Evolutionary conservation across 2,113 vertebrate genomes (phyloP), one percentile per base, ranked within the genome.

Genomic region (Rhipidura dahli): DNA sequence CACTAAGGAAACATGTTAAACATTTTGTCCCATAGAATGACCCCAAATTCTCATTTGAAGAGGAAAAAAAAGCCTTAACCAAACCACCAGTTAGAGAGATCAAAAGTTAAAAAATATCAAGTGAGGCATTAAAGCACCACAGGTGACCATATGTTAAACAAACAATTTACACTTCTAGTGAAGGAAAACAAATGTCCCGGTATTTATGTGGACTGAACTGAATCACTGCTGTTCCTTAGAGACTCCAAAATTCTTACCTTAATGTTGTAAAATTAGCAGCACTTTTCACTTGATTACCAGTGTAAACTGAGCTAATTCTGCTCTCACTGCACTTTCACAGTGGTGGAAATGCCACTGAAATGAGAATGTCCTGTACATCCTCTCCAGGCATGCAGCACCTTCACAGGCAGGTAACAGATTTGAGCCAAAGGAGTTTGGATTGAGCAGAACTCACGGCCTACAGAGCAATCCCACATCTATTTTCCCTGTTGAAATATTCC

Each of bases 21-120:
- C 89, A 96, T 97, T 98, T 97, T 97, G 94, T 91, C 91, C 96
- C 88, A 50, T 85, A 96, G 97, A 98, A 97, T 97, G 84, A 98
- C 96, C 95, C 95, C 84, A 97, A 97, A 86, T 77, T 97, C 94
- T 97, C 97, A 96, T 98, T 95, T 94, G 79, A 91, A 81, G 85
- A 75, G 56, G 39, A 3, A 42, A 53, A 84, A 93, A 72, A 13
- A 13, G n/a, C 33, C 27, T 28, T n/a, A 83, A 70, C 50, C 47
- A 93, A 93, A 97, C 97, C 79, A 73, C 53, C 5, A 7, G 66
- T 45, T 59, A 75, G 69, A 60, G 61, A 97, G 96, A 98, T 98
- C 97, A 98, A 97, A 97, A 94, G 82, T 90, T 91, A 1, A 68
- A 93, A 96, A 93, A 95, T 83, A 96, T 88, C 80, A 44, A 93